phyloP scores from a whole-genome alignment of 2,888 invertebrate species.

The Molorchus minor region DNA sequence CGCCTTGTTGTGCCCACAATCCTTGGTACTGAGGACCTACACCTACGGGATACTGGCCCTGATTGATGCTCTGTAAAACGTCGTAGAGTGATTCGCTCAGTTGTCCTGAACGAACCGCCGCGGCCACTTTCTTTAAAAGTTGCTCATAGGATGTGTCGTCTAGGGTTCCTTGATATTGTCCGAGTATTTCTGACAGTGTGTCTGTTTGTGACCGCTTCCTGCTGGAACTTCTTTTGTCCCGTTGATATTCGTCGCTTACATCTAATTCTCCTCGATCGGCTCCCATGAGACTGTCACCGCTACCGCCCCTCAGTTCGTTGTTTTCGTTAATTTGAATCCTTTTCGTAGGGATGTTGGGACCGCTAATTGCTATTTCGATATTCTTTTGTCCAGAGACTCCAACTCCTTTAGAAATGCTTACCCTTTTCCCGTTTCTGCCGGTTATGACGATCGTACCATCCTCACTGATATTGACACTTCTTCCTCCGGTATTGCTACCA shows the following conservation, averaged over 20 bases:
- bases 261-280: background rate
- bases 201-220: constrained; percentile 32
- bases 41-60: constrained; percentile 3
- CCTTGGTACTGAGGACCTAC: constrained; percentile 7
- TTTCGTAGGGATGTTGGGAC: constrained; percentile 39
- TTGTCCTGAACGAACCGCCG: constrained; percentile 38
- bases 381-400: constrained; percentile 38
- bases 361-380: constrained; percentile 41
- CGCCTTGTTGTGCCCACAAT: background rate
- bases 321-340: constrained; percentile 42
- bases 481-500: constrained; percentile 13
- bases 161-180: constrained; percentile 41
- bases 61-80: constrained; percentile 27
- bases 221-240: constrained; percentile 32
- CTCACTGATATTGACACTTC: constrained; percentile 37
- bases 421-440: constrained; percentile 35
- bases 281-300: constrained; percentile 6
- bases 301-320: constrained; percentile 22
- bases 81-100: constrained; percentile 36
- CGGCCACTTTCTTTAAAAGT: constrained; percentile 38
- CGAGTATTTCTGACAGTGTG: constrained; percentile 37
- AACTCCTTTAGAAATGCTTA: constrained; percentile 36
- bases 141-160: constrained; percentile 38
- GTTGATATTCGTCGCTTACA: constrained; percentile 17
- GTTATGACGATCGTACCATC: constrained; percentile 46